Percentiles rank a stretch among this genome's conserved stretches.
phyloP scores from a whole-genome alignment of 2,888 invertebrate genomes.

The Synanthedon andrenaeformis region DNA sequence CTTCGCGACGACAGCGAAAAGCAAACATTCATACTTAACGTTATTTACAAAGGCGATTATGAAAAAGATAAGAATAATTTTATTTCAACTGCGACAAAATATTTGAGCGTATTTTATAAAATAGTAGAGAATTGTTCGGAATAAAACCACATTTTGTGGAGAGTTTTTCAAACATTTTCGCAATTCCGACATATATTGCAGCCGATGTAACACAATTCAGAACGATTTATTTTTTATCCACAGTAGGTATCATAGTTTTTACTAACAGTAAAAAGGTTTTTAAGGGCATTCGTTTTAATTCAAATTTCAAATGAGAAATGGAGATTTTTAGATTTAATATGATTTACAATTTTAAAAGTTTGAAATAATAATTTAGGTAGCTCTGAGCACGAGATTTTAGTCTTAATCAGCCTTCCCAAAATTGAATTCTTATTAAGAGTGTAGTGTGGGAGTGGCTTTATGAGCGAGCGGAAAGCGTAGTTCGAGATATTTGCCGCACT shows the following conservation, averaged over 20 bases:
- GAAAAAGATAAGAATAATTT: constrained; percentile 1
- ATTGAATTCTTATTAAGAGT: constrained; percentile 1
- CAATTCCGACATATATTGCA: neutral
- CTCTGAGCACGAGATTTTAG: too few relatives aligned
- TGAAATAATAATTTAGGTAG: too few relatives aligned
- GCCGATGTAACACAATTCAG: neutral
- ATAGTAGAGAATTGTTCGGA: neutral
- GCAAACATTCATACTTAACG: constrained; percentile 47
- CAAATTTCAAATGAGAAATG: too few relatives aligned
- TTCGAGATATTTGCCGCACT: constrained; percentile 65
- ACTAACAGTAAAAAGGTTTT: too few relatives aligned
- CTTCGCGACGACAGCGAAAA: constrained; percentile 51
- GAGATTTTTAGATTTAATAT: too few relatives aligned
- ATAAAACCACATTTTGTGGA: neutral
- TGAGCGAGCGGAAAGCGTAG: constrained; percentile 51
- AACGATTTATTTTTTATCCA: neutral
- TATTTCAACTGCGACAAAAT: neutral
- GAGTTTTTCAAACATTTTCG: neutral
- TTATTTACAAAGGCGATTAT: constrained; percentile 20
- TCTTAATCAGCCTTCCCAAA: neutral
- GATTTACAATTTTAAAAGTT: too few relatives aligned
- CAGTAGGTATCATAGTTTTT: too few relatives aligned
- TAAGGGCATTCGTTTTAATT: too few relatives aligned
- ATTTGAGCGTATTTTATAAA: neutral
- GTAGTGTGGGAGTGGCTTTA: constrained; percentile 41